These are phyloP conservation scores for Pipistrellus kuhlii DNA, from an alignment of 2,797 vertebrate species.

Conservation along the genomic window DNA sequence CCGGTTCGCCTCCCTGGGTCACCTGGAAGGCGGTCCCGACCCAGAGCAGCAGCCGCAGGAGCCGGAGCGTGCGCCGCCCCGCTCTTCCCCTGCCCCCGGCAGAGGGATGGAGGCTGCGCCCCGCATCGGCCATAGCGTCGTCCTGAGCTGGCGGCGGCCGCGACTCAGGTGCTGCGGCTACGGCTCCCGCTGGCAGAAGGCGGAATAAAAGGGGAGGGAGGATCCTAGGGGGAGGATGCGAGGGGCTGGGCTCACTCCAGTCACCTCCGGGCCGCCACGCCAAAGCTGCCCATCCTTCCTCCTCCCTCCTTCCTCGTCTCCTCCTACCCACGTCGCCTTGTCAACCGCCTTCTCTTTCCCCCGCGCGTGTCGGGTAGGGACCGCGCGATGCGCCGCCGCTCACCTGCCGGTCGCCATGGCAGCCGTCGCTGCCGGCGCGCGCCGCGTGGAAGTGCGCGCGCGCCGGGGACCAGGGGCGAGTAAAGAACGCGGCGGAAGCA, in stretches of 20 bases:
- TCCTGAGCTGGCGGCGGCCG: slow-evolving; percentile 37
- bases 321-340: slow-evolving; percentile 75
- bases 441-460: not conserved
- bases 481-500: not conserved
- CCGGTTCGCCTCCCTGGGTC: slow-evolving; percentile 64
- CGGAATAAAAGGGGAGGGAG: slow-evolving; percentile 58
- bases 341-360: slow-evolving; percentile 76
- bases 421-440: slow-evolving; percentile 52
- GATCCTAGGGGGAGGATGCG: slow-evolving; percentile 52
- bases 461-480: not conserved
- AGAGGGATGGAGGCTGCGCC: slow-evolving; percentile 55
- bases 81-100: not conserved
- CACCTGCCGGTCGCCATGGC: slow-evolving; percentile 77
- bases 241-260: slow-evolving; percentile 69
- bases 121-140: slow-evolving; percentile 77
- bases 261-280: slow-evolving; percentile 78
- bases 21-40: slow-evolving; percentile 69
- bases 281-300: slow-evolving; percentile 80
- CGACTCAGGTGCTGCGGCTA: slow-evolving; percentile 76
- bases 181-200: slow-evolving; percentile 65
- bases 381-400: slow-evolving; percentile 73
- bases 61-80: slow-evolving; percentile 15
- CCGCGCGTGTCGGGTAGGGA: slow-evolving; percentile 67
- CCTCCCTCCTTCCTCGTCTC: slow-evolving; percentile 63
- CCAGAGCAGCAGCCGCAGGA: slow-evolving; percentile 78